Base-by-base conservation (phyloP, 2,113 vertebrate genomes). In the Istiophorus platypterus region DNA sequence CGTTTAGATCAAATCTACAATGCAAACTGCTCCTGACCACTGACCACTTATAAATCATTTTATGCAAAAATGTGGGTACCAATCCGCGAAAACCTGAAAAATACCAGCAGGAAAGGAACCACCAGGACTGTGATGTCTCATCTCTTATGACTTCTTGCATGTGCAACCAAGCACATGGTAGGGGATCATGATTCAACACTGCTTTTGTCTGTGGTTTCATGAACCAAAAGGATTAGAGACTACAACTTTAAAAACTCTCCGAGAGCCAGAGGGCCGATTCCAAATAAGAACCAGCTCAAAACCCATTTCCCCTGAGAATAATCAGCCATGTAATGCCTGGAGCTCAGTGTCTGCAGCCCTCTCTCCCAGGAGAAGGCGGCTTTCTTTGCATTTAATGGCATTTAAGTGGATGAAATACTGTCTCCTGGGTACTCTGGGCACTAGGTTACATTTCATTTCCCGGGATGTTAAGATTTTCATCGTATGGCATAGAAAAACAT, bases 241-340 rank as follows among this genome's bases (percentile, higher is more conserved):
- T 58, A 15, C 56, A n/a, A 69, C 45, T 81, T 75, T 34, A 26
- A 62, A 47, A 41, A 11, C n/a, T 59, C 14, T 13, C 12, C 2
- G 18, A 51, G 54, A 62, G 64, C 62, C 57, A 51, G 29, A 62
- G 49, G 76, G 68, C 34, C 1, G 4, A 42, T 67, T 63, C 61
- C 71, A 82, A 82, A 84, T 56, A 64, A 72, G 75, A 62, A 39
- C 31, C 66, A 61, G 68, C 78, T 84, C 54, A 84, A 58, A 78
- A 69, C 67, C 47, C 9, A 22, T 64, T 67, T 81, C 68, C 78
- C 81, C 56, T 59, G 78, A 76, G 84, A 72, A 83, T 81, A 78
- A 86, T 86, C 81, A 78, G 73, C 72, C 72, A 47, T 62, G 76
- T 76, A 61, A 82, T 71, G 86, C 63, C 73, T 73, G 41, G 49